Base-by-base conservation (phyloP, 2,113 vertebrate genomes). In the Neolamprologus toae region DNA sequence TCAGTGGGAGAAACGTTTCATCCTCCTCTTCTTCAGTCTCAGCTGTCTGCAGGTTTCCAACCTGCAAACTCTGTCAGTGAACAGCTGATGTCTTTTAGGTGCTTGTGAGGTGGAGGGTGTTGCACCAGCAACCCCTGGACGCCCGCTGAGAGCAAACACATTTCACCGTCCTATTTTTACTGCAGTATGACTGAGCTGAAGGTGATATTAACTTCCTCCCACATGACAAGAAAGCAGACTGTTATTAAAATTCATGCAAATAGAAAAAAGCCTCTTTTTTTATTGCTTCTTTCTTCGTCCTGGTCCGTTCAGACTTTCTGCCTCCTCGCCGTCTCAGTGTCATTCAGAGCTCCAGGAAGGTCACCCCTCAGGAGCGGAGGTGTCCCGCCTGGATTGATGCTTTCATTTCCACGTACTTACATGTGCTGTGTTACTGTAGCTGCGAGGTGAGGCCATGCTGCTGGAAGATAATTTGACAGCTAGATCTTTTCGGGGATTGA, bases 381-480 rank as follows among this genome's bases (percentile, higher is more conserved):
- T 4, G 53, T 19, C 9, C 21, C 55, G 9, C 21, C n/a, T 40
- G 53, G 53, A 59, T 57, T 42, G 53, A 59, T 40, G 21, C 9
- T 81, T 59, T 81, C 14, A 59, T 81, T 57, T 59, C 40, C 80
- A 81, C 14, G 3, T 1, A 5, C 33, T 33, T 55, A 37, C 51
- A 17, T 7, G 54, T 59, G 53, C 19, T 23, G 21, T 9, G 80
- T 45, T 81, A 2, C 23, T 81, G 80, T 57, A 81, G 80, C 80
- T 61, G 80, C 37, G 7, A 59, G 80, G 14, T 57, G 53, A 81
- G 53, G 42, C 21, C 23, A 3, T 17, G 35, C 19, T 49, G 71
- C 71, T 28, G 23, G 23, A 76, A 31, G 71, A 76, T 76, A 5
- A 76, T 49, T 59, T 57, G 80, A 42, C 80, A 59, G 80, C 40